These are phyloP conservation scores for Galemys pyrenaicus DNA, from an alignment of 2,113 vertebrate genomes.

Conservation along the genomic window DNA sequence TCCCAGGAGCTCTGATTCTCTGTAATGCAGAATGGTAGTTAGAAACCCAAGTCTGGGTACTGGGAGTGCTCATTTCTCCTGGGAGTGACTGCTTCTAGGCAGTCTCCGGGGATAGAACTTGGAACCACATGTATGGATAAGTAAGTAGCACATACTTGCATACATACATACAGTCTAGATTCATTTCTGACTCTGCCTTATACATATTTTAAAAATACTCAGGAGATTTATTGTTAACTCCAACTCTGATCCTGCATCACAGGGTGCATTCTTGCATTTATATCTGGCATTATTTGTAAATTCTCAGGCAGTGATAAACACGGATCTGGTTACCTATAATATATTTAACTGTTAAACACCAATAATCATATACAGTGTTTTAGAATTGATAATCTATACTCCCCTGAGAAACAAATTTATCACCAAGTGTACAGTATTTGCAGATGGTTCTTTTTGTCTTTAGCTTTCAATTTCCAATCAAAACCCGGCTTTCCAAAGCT, in stretches of 20 bases:
- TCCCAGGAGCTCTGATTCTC: background rate
- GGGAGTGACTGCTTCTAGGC: background rate
- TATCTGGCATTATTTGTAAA: background rate
- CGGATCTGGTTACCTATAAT: background rate
- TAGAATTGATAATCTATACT: slow-evolving; percentile 2
- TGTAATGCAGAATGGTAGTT: background rate
- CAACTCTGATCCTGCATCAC: background rate
- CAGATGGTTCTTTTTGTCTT: background rate
- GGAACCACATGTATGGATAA: background rate
- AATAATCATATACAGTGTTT: background rate
- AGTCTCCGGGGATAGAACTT: background rate
- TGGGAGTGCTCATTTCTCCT: background rate
- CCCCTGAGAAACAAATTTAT: background rate
- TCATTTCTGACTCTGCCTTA: background rate
- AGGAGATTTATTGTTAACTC: background rate
- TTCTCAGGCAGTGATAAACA: background rate
- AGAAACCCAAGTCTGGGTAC: background rate
- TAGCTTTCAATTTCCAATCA: background rate
- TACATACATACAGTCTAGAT: background rate
- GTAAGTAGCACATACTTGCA: background rate
- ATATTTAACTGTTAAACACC: background rate
- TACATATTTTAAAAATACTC: background rate
- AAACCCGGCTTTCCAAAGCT: background rate
- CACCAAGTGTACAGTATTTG: background rate
- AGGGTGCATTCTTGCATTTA: background rate